phyloP scores from a whole-genome alignment of 2,113 vertebrate species.

The Lanius ludovicianus region DNA sequence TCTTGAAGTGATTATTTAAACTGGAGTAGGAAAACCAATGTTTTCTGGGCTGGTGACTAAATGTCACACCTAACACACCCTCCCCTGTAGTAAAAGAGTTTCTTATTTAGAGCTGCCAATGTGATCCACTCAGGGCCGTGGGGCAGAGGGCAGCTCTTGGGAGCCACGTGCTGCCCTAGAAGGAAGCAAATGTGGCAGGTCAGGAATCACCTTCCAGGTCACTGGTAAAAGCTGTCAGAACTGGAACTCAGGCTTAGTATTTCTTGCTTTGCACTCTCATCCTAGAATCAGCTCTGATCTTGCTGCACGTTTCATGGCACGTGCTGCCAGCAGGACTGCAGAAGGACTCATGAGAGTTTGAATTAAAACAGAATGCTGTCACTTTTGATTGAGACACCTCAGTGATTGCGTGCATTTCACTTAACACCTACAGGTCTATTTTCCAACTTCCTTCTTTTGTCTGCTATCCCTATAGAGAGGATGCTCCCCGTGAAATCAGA shows the following conservation, averaged over 20 bases:
- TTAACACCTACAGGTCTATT: not conserved
- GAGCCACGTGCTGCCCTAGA: not conserved
- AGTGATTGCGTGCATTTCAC: not conserved
- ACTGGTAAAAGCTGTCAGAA: not conserved
- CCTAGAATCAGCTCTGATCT: not conserved
- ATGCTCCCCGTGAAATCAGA: not conserved
- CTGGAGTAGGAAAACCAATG: not conserved
- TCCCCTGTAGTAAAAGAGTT: not conserved
- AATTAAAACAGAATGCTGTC: not conserved
- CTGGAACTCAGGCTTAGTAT: not conserved
- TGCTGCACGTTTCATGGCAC: not conserved
- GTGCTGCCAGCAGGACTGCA: not conserved
- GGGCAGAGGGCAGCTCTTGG: not conserved
- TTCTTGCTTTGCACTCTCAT: not conserved
- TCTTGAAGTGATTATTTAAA: not conserved
- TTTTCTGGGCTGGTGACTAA: not conserved
- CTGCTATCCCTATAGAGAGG: not conserved
- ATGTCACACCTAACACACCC: not conserved
- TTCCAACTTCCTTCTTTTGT: not conserved
- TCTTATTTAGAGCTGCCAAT: not conserved
- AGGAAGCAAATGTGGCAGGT: not conserved
- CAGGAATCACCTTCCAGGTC: not conserved
- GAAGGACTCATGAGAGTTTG: not conserved
- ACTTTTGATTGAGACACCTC: not conserved
- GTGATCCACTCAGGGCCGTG: not conserved